Evolutionary conservation across 2,113 vertebrate genomes (phyloP).

Genomic region (Rana temporaria): DNA sequence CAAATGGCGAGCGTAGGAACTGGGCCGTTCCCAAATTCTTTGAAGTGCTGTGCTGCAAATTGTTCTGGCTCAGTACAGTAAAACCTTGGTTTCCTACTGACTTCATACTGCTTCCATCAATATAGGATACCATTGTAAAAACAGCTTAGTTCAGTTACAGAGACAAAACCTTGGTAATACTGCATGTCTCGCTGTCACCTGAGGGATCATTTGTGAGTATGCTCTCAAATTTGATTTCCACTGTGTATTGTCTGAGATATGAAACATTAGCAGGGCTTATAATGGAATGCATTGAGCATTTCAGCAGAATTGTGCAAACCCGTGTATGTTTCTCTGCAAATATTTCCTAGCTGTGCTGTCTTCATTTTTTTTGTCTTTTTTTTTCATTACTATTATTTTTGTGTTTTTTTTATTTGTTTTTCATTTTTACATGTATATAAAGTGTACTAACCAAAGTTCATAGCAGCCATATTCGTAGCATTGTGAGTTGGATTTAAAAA

Average conservation of each 20-base stretch:
- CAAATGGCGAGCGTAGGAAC: constrained; percentile 58
- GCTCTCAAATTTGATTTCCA: constrained; percentile 49
- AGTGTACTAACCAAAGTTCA: constrained; percentile 69
- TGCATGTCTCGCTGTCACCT: constrained; percentile 64
- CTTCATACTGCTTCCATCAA: constrained; percentile 59
- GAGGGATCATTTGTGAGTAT: constrained; percentile 62
- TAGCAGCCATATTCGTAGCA: constrained; percentile 69
- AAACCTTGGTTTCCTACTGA: constrained; percentile 57
- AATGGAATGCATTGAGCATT: constrained; percentile 66
- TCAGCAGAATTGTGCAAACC: constrained; percentile 66
- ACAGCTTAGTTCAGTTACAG: constrained; percentile 57
- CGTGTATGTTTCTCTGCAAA: constrained; percentile 65
- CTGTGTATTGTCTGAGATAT: constrained; percentile 60
- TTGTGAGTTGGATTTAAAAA: constrained; percentile 62
- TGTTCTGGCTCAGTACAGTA: constrained; percentile 56
- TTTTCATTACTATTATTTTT: constrained; percentile 57
- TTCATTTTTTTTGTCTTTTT: constrained; percentile 52
- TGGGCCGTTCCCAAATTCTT: constrained; percentile 46
- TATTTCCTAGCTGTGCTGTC: constrained; percentile 59
- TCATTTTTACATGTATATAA: constrained; percentile 61
- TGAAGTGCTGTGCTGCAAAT: constrained; percentile 58
- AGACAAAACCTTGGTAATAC: constrained; percentile 59
- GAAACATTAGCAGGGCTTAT: constrained; percentile 66
- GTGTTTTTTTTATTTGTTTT: too few species aligned
- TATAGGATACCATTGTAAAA: constrained; percentile 41